Conservation (phyloP, 2,113 vertebrate species). For the Sander lucioperca region DNA sequence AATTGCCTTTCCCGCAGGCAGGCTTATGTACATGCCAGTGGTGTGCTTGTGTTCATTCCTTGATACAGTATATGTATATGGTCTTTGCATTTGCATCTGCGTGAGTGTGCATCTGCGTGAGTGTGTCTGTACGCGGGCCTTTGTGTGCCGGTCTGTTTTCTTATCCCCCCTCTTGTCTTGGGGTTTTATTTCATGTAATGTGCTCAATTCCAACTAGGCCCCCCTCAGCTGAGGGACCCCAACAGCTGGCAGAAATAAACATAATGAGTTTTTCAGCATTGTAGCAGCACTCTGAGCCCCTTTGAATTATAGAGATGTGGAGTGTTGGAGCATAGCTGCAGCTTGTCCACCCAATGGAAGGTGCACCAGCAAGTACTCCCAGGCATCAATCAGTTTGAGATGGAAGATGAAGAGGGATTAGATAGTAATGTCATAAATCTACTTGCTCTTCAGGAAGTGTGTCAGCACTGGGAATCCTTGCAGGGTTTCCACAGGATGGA, state of each 20-base stretch:
- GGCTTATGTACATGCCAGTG: constrained; percentile 35
- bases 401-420: constrained; percentile 71
- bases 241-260: constrained; percentile 84
- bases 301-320: constrained; percentile 78
- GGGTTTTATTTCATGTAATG: constrained; percentile 70
- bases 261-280: constrained; percentile 81
- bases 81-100: constrained; percentile 42
- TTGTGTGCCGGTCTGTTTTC: constrained; percentile 50
- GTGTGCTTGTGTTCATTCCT: constrained; percentile 37
- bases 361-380: constrained; percentile 67
- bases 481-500: constrained; percentile 66
- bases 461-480: constrained; percentile 67
- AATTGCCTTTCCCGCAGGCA: constrained; percentile 5
- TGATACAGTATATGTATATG: constrained; percentile 38
- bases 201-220: constrained; percentile 78
- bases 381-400: constrained; percentile 62
- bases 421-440: constrained; percentile 78
- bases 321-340: constrained; percentile 56
- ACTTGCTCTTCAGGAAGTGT: constrained; percentile 69
- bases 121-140: constrained; percentile 10
- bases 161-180: constrained; percentile 46
- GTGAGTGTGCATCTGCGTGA: constrained; percentile 20
- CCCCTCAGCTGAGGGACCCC: constrained; percentile 62
- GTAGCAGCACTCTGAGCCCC: constrained; percentile 61
- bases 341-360: constrained; percentile 63